Evolutionary conservation across 30 jellyfish, hydroid and myxozoan genomes (phyloP), one percentile per base, ranked within the genome.

Genomic region (Mastigias papua): DNA sequence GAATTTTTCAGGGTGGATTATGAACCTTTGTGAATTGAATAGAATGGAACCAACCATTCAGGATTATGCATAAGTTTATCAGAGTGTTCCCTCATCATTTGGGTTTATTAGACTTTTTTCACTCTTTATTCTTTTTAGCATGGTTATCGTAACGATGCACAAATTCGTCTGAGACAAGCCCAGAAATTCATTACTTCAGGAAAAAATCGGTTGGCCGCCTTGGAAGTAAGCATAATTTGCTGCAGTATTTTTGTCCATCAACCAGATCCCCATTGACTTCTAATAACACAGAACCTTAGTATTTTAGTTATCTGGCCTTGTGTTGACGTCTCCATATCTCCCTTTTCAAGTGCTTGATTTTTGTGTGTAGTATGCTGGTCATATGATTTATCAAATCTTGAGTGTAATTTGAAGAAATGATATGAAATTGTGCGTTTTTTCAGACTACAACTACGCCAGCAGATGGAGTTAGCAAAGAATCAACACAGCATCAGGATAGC

Each of bases 81-180:
- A n/a, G n/a, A n/a, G n/a, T n/a, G n/a, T n/a, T n/a, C n/a, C n/a
- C n/a, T n/a, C n/a, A n/a, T n/a, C n/a, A n/a, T n/a, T n/a, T n/a
- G n/a, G n/a, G n/a, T n/a, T n/a, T n/a, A n/a, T n/a, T n/a, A n/a
- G n/a, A n/a, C n/a, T n/a, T n/a, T n/a, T n/a, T n/a, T n/a, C n/a
- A 42, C 13, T 42, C 13, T 42, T 42, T 42, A 42, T 63, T 9
- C 23, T 27, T 25, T 78, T 6, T 65, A 82, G 90, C 48, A 80
- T 42, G 72, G 51, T 1, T 67, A 71, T 19, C 16, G 60, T 13
- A 84, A 17, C 20, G 93, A 84, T 71, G 93, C 87, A 2, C 86
- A 70, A 46, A 71, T 37, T 29, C 66, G 87, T 23, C 49, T 84
- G 33, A 57, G 81, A 30, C 93, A 84, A 17, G 93, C 93, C 17